Percentiles rank a stretch among this genome's conserved stretches.
Conservation (phyloP, 2,797 vertebrate genomes). For the Ctenopoma kingsleyae region DNA sequence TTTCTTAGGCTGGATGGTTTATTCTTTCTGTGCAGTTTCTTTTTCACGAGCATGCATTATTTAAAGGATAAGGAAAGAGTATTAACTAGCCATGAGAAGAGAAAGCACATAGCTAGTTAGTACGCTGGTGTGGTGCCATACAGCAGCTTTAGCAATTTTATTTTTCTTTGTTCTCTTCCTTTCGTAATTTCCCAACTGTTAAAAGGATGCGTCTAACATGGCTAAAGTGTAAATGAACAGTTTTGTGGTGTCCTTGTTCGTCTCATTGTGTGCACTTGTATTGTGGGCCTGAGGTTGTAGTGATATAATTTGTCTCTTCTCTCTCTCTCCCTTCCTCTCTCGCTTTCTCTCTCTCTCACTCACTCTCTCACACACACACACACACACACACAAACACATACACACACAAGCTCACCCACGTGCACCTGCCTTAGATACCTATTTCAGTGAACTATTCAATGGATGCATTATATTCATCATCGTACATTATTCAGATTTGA, state of each 20-base stretch:
- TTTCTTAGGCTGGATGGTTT: conserved; percentile 59
- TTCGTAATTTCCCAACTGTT: conserved; percentile 6
- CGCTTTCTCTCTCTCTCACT: not conserved
- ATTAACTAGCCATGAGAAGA: conserved; percentile 45
- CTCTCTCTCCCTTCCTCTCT: not conserved
- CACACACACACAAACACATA: conserved; percentile 9
- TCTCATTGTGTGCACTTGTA: conserved; percentile 10
- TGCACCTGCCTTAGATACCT: conserved; percentile 64
- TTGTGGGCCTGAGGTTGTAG: conserved; percentile 26
- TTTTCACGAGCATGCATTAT: conserved; percentile 72
- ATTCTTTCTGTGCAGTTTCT: conserved; percentile 60
- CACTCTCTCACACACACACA: not conserved
- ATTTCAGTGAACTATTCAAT: conserved; percentile 74
- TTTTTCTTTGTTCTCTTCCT: conserved; percentile 16
- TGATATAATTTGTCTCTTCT: conserved; percentile 38
- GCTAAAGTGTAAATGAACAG: conserved; percentile 21
- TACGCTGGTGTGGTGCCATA: conserved; percentile 44
- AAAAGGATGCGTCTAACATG: conserved; percentile 7
- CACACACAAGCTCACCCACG: conserved; percentile 35
- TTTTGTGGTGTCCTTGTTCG: conserved; percentile 30
- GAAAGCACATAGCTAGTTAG: conserved; percentile 47
- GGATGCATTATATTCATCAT: conserved; percentile 74
- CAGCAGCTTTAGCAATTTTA: conserved; percentile 20
- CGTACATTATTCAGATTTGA: conserved; percentile 84
- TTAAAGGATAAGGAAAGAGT: conserved; percentile 50